Base-by-base conservation (phyloP, 35 echinoderm and acorn worm species). In the Lytechinus variegatus region DNA sequence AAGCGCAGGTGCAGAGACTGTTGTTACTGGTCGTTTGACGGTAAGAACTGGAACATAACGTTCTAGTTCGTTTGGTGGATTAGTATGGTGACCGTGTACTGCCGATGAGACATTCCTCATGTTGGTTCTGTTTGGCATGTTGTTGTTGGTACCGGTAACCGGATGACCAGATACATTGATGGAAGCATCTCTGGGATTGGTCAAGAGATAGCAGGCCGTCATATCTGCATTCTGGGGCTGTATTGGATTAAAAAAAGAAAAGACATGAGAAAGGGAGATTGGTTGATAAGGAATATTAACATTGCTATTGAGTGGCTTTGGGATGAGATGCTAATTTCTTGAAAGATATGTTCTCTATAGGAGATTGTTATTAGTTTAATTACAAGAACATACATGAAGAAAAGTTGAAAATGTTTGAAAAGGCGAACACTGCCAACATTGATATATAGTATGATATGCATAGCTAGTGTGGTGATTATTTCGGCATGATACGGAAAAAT, bases 151-250 rank as follows among this genome's bases (percentile, higher is more conserved):
- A 60, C 91, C n/a, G n/a, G 29, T 86, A 13, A 61, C 56, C 21
- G 95, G 57, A 3, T 92, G 66, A 19, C 95, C 95, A 0, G 95
- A 92, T 89, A 96, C 51, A 53, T 96, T 92, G 19, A 96, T 96
- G 9, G 95, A 55, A 16, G 95, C 87, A 66, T 96, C 95, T 56
- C 91, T 61, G 27, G 95, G 95, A 28, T 92, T 96, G 54, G 89
- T 96, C 53, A 96, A 13, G 27, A 91, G 57, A 54, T 92, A 96
- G 89, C 95, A 96, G 29, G 95, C 95, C 55, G 95, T 27, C 95
- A 96, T 96, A 11, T 96, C 91, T 9, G 58, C 24, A 92, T 96
- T 89, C 51, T 96, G 95, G 53, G 29, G 95, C 86, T 95, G 95
- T 2, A 44, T 44, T 0, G 2, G 27, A 87, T 27, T 21, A 88